Base-by-base conservation (phyloP, 1,140 invertebrate genomes). In the Procambarus virginalis region DNA sequence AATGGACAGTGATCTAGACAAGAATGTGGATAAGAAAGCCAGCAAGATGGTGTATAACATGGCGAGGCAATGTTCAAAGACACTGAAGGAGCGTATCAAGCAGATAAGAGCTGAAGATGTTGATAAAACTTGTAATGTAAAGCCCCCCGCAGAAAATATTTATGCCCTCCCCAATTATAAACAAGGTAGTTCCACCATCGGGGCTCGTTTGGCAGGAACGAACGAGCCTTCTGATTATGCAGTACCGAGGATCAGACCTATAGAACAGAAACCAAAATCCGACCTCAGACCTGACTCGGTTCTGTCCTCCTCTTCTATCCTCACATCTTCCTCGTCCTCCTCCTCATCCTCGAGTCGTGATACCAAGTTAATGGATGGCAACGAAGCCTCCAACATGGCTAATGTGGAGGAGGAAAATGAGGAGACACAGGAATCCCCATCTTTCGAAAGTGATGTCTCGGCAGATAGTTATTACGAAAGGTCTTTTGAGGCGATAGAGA, bases 111-210 rank as follows among this genome's bases (percentile, higher is more conserved):
- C 91, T 17, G 91, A 91, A 46, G 92, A 93, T 4, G 84, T 60
- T 34, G 90, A 84, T 17, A 80, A 79, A n/a, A 87, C 80, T 49
- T 49, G 85, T 5, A 68, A 12, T 22, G 34, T 46, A 20, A 77
- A 77, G 68, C 22, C 85, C 10, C 58, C 85, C 46, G 77, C 68
- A 22, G 79, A 82, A 58, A 82, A 60, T 58, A 5, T 73, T 14
- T 88, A 80, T 73, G 49, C 85, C 22, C 58, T 92, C 22, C 94
- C 46, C 14, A 88, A 91, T 84, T 97, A 97, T 93, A 96, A 96
- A 92, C 96, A 97, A 94, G 97, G 97, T 48, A 97, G 97, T 92
- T 96, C 97, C 76, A 95, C 95, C 87, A 95, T 98, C 88, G 97
- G 97, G 1, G 97, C 97, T 51, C 95, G 97, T 85, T 97, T 98